A percentile compares a stretch with the other conserved stretches of the same genome.
phyloP scores from a whole-genome alignment of 2,888 invertebrate genomes.

The Diadegma fenestrale region DNA sequence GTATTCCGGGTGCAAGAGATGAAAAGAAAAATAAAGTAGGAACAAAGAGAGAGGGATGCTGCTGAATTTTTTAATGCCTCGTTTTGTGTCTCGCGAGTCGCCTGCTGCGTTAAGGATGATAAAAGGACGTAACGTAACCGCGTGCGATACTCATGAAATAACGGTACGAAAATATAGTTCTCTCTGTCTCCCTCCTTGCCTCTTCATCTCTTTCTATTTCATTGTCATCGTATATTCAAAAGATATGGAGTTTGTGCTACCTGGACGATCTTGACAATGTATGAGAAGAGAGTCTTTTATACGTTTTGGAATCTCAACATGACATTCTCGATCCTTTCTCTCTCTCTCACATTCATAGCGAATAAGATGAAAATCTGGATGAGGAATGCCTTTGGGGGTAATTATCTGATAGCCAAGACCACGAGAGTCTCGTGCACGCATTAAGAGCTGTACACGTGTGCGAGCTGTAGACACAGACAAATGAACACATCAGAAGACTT shows the following conservation, averaged over 20 bases:
- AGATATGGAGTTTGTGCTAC: constrained; percentile 31
- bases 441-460: not conserved
- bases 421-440: constrained; percentile 22
- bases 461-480: not conserved
- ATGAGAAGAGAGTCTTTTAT: constrained; percentile 9
- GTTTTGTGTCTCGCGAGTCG: constrained; percentile 1
- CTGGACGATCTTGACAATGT: constrained; percentile 5
- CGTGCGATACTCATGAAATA: constrained; percentile 25
- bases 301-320: constrained; percentile 3
- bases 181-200: not conserved
- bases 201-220: not conserved
- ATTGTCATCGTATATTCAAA: not conserved
- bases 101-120: constrained; percentile 33
- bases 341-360: constrained; percentile 22
- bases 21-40: not conserved
- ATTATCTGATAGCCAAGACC: constrained; percentile 56
- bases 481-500: not conserved
- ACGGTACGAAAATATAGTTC: constrained; percentile 23
- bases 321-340: constrained; percentile 3
- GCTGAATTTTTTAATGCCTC: not conserved
- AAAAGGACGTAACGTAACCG: constrained; percentile 35
- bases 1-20: constrained; percentile 37
- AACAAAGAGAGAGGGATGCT: constrained; percentile 3
- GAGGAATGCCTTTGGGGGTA: constrained; percentile 60
- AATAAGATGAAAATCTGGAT: constrained; percentile 61